A percentile compares a stretch with the other conserved stretches of the same genome.
These are phyloP conservation scores for Rhopalosiphum nymphaeae DNA, from an alignment of 2,888 invertebrate genomes.

Conservation along the genomic window DNA sequence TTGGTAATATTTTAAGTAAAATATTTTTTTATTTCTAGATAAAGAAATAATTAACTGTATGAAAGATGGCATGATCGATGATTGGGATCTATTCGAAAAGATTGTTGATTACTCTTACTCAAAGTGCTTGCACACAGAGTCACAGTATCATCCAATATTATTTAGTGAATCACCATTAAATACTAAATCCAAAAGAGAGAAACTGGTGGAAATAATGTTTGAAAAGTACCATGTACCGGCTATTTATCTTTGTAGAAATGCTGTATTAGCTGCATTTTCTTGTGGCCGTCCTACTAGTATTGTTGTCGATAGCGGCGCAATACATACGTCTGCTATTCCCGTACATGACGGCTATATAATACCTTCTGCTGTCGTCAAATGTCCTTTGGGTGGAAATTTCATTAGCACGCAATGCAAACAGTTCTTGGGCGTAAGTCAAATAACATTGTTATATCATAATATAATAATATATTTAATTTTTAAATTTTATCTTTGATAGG, in stretches of 20 bases:
- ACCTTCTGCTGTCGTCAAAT: conserved; percentile 93
- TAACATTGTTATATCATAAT: neutral
- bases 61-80: conserved; percentile 98
- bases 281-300: conserved; percentile 85
- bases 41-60: conserved; percentile 88
- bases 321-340: conserved; percentile 97
- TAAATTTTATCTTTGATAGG: conserved; percentile 69
- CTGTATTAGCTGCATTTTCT: conserved; percentile 96
- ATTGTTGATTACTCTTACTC: conserved; percentile 94
- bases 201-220: conserved; percentile 95
- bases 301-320: conserved; percentile 96
- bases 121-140: conserved; percentile 92
- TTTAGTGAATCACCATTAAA: conserved; percentile 99
- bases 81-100: conserved; percentile 99
- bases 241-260: conserved; percentile 97
- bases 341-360: conserved; percentile 97
- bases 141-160: conserved; percentile 94
- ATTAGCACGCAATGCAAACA: conserved; percentile 82
- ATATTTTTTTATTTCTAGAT: conserved; percentile 69
- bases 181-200: conserved; percentile 89
- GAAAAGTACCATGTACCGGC: conserved; percentile 99
- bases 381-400: conserved; percentile 96
- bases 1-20: neutral
- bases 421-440: conserved; percentile 73
- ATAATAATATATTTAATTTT: neutral